Base-by-base conservation (phyloP, 2,888 invertebrate species). In the Chironomus tentans region DNA sequence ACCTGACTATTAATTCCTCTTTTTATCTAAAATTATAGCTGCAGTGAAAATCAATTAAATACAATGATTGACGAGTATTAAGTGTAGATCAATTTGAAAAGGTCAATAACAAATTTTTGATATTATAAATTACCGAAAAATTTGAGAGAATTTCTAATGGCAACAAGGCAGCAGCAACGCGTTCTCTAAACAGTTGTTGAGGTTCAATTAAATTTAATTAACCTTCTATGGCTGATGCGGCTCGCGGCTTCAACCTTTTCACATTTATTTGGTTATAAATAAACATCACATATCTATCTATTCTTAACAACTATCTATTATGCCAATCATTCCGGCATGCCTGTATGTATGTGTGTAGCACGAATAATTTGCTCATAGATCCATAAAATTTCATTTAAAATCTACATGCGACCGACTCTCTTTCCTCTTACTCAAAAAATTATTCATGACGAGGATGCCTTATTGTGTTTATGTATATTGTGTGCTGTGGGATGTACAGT, bases 151-250 rank as follows among this genome's bases (percentile, higher is more conserved):
- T 38, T 38, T 38, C 38, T 38, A 38, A 38, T 38, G 38, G 10
- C 38, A 38, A 38, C 10, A 38, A 1, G 10, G 38, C 38, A 38
- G 2, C 38, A 38, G 6, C 28, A 38, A 10, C 10, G 38, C 10
- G 38, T 38, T 38, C 38, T 71, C 68, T 65, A 74, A 68, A 68
- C 46, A 74, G 47, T 68, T 46, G 65, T 56, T 18, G 18, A 18
- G 47, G 74, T 74, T 74, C 74, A 74, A 74, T 74, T 74, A 74
- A 74, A 74, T 74, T 74, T 74, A 74, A 74, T 74, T 74, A 74
- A 74, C 74, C 74, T 74, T 74, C 47, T n/a, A 28, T 62, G n/a
- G 38, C n/a, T 73, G 46, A 28, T 22, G 62, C 22, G 22, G 56
- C 56, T 22, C 28, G 62, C 15, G 56, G 72, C 61, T 56, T 56